Evolutionary conservation across 2,113 vertebrate species (phyloP).

Genomic region (Phalacrocorax aristotelis): DNA sequence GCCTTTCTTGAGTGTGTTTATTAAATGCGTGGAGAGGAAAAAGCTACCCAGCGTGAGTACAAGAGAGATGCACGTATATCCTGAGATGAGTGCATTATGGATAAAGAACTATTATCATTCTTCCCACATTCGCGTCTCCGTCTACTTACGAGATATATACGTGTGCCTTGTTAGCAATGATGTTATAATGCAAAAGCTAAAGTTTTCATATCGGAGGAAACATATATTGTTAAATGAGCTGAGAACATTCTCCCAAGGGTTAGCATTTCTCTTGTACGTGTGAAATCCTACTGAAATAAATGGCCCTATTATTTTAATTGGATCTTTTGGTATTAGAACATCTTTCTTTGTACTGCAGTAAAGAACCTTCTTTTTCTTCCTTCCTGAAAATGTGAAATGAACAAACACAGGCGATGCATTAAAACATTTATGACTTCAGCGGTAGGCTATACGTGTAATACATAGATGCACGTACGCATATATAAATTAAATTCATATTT

Average conservation of each 20-base stretch:
- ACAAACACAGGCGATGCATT: background rate
- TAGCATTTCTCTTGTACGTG: conserved; percentile 52
- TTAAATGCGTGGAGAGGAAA: background rate
- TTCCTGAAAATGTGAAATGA: conserved; percentile 49
- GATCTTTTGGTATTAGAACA: conserved; percentile 66
- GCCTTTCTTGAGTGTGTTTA: background rate
- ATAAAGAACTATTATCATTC: conserved; percentile 48
- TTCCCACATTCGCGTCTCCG: background rate
- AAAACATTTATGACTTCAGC: conserved; percentile 43
- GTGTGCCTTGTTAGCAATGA: conserved; percentile 59
- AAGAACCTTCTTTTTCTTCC: conserved; percentile 31
- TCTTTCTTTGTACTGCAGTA: conserved; percentile 49
- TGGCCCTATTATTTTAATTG: conserved; percentile 72
- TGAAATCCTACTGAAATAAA: conserved; percentile 68
- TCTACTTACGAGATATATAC: conserved; percentile 42
- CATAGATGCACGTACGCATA: background rate
- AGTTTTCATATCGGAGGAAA: conserved; percentile 46
- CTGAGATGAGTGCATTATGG: conserved; percentile 22
- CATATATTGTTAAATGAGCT: conserved; percentile 63
- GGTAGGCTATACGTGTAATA: background rate
- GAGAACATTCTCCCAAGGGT: conserved; percentile 68
- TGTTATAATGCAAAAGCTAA: conserved; percentile 61
- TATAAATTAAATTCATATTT: conserved; percentile 27
- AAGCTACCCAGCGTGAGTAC: background rate
- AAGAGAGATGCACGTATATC: background rate